phyloP scores from a whole-genome alignment of 2,888 invertebrate genomes.

The Luperina testacea region DNA sequence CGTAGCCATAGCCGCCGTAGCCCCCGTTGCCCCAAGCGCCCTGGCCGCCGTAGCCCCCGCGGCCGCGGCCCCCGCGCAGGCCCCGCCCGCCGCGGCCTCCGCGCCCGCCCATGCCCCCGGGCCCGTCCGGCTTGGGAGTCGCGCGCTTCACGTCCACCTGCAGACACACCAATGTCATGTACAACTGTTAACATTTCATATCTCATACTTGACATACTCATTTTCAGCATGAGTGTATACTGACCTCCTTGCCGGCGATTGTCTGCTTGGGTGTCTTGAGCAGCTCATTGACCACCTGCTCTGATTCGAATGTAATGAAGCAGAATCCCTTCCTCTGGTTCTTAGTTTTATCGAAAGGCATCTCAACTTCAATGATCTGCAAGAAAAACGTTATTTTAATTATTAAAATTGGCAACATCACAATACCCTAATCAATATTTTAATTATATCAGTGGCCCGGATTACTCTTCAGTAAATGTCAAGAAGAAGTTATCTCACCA shows the following conservation, averaged over 20 bases:
- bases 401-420: not conserved
- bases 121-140: conserved; percentile 96
- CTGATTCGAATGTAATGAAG: conserved; percentile 99
- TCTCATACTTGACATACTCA: not conserved
- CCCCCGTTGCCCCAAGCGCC: conserved; percentile 92
- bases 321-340: conserved; percentile 99
- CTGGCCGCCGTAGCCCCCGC: conserved; percentile 92
- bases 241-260: conserved; percentile 97
- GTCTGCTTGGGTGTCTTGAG: conserved; percentile 97
- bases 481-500: conserved; percentile 86
- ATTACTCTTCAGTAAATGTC: conserved; percentile 81
- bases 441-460: conserved; percentile 86
- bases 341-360: conserved; percentile 99
- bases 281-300: conserved; percentile 97
- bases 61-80: conserved; percentile 92
- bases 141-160: conserved; percentile 98
- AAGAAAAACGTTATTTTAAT: conserved; percentile 66
- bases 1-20: conserved; percentile 93
- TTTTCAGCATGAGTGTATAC: conserved; percentile 59
- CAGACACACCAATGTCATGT: conserved; percentile 25
- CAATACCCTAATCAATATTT: not conserved
- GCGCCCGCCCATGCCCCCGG: conserved; percentile 92
- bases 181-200: not conserved
- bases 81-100: conserved; percentile 92
- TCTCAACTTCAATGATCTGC: conserved; percentile 98